These are phyloP conservation scores for Macropus fuliginosus DNA, from an alignment of 2,797 vertebrate species.

Conservation along the genomic window DNA sequence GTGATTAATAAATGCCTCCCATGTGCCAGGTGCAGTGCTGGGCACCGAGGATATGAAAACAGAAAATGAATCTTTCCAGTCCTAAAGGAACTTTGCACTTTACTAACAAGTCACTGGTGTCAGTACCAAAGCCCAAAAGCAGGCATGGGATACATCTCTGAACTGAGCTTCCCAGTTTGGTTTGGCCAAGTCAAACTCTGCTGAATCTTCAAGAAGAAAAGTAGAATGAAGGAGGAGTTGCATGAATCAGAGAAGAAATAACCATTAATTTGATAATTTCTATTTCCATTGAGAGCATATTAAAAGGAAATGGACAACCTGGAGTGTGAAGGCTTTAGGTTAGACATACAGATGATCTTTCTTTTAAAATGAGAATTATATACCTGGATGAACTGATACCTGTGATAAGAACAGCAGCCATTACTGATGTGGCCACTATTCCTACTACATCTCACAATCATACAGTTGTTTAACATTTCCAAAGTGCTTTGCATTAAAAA, in stretches of 20 bases:
- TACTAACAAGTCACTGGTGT: not conserved
- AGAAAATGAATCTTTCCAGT: not conserved
- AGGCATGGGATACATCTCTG: not conserved
- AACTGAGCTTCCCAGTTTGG: not conserved
- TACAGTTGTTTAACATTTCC: not conserved
- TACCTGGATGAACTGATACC: not conserved
- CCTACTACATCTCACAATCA: not conserved
- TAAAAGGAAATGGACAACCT: not conserved
- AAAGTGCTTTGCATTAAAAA: not conserved
- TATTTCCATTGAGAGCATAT: not conserved
- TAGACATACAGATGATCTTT: not conserved
- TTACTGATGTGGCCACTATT: not conserved
- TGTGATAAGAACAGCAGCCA: not conserved
- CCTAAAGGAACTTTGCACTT: not conserved
- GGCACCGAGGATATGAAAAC: not conserved
- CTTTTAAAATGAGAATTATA: not conserved
- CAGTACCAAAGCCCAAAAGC: not conserved
- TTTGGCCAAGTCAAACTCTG: not conserved
- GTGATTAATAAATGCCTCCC: not conserved
- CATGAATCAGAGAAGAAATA: not conserved
- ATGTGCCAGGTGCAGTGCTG: not conserved
- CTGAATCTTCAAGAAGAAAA: not conserved
- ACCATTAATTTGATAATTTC: not conserved
- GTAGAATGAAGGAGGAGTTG: not conserved
- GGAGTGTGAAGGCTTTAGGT: not conserved